Evolutionary conservation across 2,113 vertebrate genomes (phyloP), one percentile per base, ranked within the genome.

Genomic region (Pygoscelis adeliae): DNA sequence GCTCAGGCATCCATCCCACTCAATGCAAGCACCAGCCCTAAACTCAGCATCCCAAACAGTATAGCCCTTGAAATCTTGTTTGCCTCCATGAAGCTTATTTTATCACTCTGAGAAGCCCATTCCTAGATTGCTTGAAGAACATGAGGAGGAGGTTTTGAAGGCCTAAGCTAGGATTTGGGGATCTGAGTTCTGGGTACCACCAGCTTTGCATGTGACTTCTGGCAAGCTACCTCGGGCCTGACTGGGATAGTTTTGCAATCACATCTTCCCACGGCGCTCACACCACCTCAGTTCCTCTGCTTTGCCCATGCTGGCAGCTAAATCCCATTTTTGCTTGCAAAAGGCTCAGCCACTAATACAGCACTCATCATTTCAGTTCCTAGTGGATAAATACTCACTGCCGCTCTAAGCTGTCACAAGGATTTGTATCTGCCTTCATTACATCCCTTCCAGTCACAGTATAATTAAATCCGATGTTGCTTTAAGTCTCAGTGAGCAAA

Each of bases 391-490:
- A 94, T 87, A 66, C 58, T 80, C 78, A 13, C 81, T 93, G 89
- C 87, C 91, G 82, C 91, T 91, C 81, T 42, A 32, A 94, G 78
- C 93, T 95, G 93, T 90, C 95, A 94, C 58, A 46, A 53, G 87
- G 89, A 96, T 96, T 96, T 97, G 78, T 91, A 85, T 93, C 46
- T 91, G 87, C 89, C 93, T 87, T 53, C 59, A 26, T 70, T 10
- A 90, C 84, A 91, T 83, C 94, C 84, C 87, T 90, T 85, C 95
- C 89, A 88, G 93, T 80, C 94, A 93, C 70, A 36, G 91, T 47
- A 73, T 97, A 96, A 97, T 97, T 97, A 96, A 83, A 97, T 85
- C 76, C 17, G 0, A 80, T 67, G 93, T 67, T 95, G 79, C 94
- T 74, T 49, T 94, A 94, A 95, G 87, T 91, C 55, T 94, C 84